Evolutionary conservation across 2,888 invertebrate genomes (phyloP).

Genomic region (Synanthedon myopaeformis): DNA sequence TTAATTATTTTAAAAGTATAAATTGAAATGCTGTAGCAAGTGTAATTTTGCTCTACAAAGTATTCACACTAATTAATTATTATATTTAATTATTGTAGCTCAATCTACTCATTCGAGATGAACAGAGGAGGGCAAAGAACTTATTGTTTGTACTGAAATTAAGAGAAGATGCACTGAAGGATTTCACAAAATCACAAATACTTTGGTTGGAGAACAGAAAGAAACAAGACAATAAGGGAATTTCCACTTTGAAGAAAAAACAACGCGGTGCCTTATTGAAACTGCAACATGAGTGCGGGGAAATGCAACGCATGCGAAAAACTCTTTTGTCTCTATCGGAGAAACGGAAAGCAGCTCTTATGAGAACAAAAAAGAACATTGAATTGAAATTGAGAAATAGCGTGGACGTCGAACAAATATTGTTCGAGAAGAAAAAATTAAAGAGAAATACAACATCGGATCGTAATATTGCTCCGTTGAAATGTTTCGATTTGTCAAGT

Average conservation of each 20-base stretch:
- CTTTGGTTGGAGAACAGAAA: conserved; percentile 61
- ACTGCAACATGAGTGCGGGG: conserved; percentile 76
- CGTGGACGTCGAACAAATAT: conserved; percentile 45
- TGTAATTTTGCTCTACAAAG: too few relatives aligned
- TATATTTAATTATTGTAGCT: conserved; percentile 34
- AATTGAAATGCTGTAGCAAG: too few relatives aligned
- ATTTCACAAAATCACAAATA: conserved; percentile 63
- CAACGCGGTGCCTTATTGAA: conserved; percentile 75
- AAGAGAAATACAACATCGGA: conserved; percentile 32
- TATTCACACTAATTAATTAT: background rate
- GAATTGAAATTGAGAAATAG: conserved; percentile 48
- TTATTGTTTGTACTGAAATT: conserved; percentile 57
- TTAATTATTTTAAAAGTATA: too few relatives aligned
- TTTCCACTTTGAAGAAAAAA: conserved; percentile 72
- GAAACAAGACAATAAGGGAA: conserved; percentile 54
- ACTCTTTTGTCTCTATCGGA: conserved; percentile 52
- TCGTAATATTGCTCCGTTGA: conserved; percentile 40
- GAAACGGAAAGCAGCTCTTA: conserved; percentile 49
- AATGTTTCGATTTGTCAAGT: conserved; percentile 58
- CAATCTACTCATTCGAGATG: conserved; percentile 64
- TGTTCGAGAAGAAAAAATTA: conserved; percentile 47
- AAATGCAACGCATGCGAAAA: conserved; percentile 72
- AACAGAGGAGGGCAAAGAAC: conserved; percentile 61
- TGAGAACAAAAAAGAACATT: conserved; percentile 58
- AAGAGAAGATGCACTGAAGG: conserved; percentile 61